These are phyloP conservation scores for Odobenus rosmarus DNA, from an alignment of 2,113 vertebrate genomes.

Conservation along the genomic window DNA sequence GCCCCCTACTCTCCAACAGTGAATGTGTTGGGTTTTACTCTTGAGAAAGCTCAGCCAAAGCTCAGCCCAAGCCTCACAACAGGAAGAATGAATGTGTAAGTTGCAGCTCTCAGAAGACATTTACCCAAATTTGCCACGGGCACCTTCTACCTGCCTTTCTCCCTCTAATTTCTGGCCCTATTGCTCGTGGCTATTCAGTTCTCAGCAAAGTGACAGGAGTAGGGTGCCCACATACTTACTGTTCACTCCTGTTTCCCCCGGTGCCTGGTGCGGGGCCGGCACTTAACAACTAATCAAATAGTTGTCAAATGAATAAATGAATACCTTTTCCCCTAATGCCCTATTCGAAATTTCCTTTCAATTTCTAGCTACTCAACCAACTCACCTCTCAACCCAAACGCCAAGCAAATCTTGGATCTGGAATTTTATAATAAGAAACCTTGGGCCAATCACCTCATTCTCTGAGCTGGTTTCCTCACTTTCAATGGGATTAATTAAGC, in stretches of 20 bases:
- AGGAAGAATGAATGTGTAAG: background rate
- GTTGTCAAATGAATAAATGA: background rate
- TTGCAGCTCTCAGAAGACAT: background rate
- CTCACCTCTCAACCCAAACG: background rate
- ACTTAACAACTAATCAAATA: background rate
- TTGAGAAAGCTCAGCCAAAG: background rate
- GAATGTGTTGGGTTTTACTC: background rate
- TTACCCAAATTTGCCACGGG: background rate
- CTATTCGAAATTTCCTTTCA: background rate
- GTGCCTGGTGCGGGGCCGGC: background rate
- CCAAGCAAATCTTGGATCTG: background rate
- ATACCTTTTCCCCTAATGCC: background rate
- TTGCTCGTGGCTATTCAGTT: background rate
- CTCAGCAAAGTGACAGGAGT: background rate
- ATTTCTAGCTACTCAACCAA: background rate
- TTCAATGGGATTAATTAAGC: background rate
- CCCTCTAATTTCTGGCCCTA: background rate
- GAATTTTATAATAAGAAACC: background rate
- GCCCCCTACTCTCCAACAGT: background rate
- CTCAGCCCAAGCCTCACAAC: background rate
- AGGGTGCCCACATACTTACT: rapidly evolving
- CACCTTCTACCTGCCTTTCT: background rate
- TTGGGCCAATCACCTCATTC: background rate
- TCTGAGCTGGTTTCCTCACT: background rate
- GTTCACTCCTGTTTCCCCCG: background rate